Percentiles rank a stretch among this genome's conserved stretches.
Conservation (phyloP, 2,888 invertebrate genomes). For the Furcula furcula region DNA sequence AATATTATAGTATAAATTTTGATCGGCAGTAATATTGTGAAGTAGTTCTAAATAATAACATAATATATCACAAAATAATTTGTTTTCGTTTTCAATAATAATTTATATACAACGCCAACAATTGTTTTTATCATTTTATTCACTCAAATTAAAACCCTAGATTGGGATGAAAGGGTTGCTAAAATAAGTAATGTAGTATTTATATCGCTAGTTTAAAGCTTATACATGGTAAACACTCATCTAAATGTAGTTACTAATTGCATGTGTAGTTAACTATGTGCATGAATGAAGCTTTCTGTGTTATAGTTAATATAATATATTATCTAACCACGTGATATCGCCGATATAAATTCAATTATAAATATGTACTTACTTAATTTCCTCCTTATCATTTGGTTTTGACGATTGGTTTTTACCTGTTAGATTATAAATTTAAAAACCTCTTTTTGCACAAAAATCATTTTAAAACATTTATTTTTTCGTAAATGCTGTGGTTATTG, state of each 20-base stretch:
- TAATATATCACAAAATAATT: too few relatives aligned
- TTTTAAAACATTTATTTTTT: too few relatives aligned
- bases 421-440: too few relatives aligned
- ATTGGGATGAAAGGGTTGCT: too few relatives aligned
- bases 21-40: neutral
- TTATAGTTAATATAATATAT: slow-evolving; percentile 32
- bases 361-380: slow-evolving; percentile 47
- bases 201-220: slow-evolving; percentile 19
- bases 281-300: slow-evolving; percentile 45
- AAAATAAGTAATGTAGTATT: too few relatives aligned
- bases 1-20: neutral
- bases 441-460: too few relatives aligned
- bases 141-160: too few relatives aligned
- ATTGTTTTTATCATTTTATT: too few relatives aligned
- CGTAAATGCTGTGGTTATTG: too few relatives aligned
- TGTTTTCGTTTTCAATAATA: too few relatives aligned
- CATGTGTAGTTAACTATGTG: slow-evolving; percentile 44
- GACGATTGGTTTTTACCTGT: slow-evolving; percentile 14
- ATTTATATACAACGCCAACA: too few relatives aligned
- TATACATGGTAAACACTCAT: slow-evolving; percentile 30
- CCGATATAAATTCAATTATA: slow-evolving; percentile 20
- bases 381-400: slow-evolving; percentile 42
- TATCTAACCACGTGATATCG: slow-evolving; percentile 16
- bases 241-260: slow-evolving; percentile 37
- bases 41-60: too few relatives aligned